Evolutionary conservation across 2,113 vertebrate species (phyloP), one percentile per base, ranked within the genome.

Genomic region (Carassius auratus): DNA sequence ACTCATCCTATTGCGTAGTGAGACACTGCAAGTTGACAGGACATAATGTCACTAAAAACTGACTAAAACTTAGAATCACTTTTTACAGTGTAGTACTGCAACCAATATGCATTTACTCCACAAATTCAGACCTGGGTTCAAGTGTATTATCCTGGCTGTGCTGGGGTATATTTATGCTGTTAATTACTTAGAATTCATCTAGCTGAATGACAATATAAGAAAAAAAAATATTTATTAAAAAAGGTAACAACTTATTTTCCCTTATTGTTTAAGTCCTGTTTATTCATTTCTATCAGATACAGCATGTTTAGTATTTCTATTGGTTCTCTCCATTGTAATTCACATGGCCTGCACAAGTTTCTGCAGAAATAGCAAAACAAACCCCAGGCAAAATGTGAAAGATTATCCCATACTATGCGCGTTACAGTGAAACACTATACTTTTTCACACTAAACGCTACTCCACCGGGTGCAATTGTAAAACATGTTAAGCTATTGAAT

Each of bases 331-430:
- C 87, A 90, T 92, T 91, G 92, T 94, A 94, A 95, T 94, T 94
- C 94, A 92, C 93, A 94, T 91, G 89, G 92, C 92, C 92, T 89
- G 90, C 92, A 93, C 92, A 94, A 93, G 89, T 95, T 94, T 94
- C 92, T 94, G 93, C 93, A 93, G 93, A 95, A 95, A 94, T 93
- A 94, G 92, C 92, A 93, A 94, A 95, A 95, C 94, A 95, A 94
- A 95, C 94, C 94, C 92, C 91, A 90, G 95, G 95, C 94, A 89
- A 94, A 94, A 93, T 92, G 92, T 92, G 93, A 94, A 93, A 94
- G 93, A 94, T 94, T 92, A 93, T 94, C 92, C 92, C 90, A 88
- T 93, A 93, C 92, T 91, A 93, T 94, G 93, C 88, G 84, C 93
- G 93, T 92, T 91, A 87, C 90, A 89, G 91, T 93, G 92, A 94